Percentiles rank a stretch among this genome's conserved stretches.
phyloP scores from a whole-genome alignment of 2,797 vertebrate genomes.

The Arvicola amphibius region DNA sequence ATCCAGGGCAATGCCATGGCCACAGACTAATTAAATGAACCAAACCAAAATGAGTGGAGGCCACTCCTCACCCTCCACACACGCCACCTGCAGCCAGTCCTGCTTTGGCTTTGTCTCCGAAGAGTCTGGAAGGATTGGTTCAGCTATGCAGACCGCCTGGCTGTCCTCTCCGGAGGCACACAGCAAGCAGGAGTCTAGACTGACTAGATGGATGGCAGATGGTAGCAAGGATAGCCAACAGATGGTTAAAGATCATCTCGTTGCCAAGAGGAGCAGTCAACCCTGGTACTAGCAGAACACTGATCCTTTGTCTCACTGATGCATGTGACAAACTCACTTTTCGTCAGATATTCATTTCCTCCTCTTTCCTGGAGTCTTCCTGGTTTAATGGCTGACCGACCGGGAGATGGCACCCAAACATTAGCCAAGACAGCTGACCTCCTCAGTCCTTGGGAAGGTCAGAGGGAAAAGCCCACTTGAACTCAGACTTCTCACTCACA shows the following conservation, averaged over 20 bases:
- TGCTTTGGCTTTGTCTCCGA: background rate
- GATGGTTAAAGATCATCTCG: conserved; percentile 48
- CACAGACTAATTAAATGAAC: conserved; percentile 2
- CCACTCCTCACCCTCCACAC: background rate
- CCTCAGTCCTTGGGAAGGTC: background rate
- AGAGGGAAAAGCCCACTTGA: background rate
- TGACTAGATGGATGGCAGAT: conserved; percentile 57
- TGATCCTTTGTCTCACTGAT: conserved; percentile 63
- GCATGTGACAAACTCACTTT: conserved; percentile 49
- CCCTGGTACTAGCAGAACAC: background rate
- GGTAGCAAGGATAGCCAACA: conserved; percentile 51
- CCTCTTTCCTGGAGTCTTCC: conserved; percentile 9
- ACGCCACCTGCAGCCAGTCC: background rate
- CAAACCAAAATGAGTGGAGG: background rate
- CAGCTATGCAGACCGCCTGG: background rate
- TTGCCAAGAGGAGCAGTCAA: conserved; percentile 57
- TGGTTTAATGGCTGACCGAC: background rate
- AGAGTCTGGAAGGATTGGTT: conserved; percentile 4
- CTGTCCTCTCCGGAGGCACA: background rate
- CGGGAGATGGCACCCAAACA: conserved; percentile 45
- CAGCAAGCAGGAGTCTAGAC: background rate
- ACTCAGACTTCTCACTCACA: background rate
- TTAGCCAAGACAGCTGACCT: background rate
- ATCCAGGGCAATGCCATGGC: background rate
- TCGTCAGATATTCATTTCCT: background rate